Conservation (phyloP, 2,797 vertebrate species). For the Todus mexicanus region DNA sequence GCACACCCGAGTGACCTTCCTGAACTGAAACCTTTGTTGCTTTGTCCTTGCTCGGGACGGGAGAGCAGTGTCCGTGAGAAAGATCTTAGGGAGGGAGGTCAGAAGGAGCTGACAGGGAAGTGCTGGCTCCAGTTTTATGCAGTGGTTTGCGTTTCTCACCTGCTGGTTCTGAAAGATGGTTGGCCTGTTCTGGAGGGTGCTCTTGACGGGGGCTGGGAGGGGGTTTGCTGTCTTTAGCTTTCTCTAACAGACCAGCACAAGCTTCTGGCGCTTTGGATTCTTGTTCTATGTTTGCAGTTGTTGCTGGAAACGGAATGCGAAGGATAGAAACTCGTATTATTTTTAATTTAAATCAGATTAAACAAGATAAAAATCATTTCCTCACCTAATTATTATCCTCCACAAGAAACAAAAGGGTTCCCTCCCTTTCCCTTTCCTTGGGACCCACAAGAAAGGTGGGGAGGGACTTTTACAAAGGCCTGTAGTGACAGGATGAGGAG, state of each 20-base stretch:
- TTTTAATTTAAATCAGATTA: not conserved
- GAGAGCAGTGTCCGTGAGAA: not conserved
- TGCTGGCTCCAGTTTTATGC: not conserved
- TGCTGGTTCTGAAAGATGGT: not conserved
- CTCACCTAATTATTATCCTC: not conserved
- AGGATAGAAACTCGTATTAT: fast-evolving
- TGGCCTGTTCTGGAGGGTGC: not conserved
- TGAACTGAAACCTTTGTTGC: fast-evolving
- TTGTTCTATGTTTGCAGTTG: not conserved
- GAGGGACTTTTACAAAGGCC: too few relatives aligned
- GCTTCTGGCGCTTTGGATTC: not conserved
- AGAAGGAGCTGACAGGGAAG: too few relatives aligned
- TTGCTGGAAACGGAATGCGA: not conserved
- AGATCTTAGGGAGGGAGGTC: too few relatives aligned
- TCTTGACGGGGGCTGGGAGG: not conserved
- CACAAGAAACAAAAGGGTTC: not conserved
- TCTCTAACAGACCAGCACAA: not conserved
- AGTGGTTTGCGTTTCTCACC: not conserved
- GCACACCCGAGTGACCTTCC: not conserved
- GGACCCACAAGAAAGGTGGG: too few relatives aligned
- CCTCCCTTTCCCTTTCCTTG: too few relatives aligned
- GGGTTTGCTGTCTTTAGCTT: not conserved
- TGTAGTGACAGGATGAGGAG: too few relatives aligned
- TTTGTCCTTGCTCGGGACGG: not conserved
- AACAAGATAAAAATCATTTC: not conserved